Evolutionary conservation across 2,888 invertebrate genomes (phyloP).

Genomic region (Macropis europaea): DNA sequence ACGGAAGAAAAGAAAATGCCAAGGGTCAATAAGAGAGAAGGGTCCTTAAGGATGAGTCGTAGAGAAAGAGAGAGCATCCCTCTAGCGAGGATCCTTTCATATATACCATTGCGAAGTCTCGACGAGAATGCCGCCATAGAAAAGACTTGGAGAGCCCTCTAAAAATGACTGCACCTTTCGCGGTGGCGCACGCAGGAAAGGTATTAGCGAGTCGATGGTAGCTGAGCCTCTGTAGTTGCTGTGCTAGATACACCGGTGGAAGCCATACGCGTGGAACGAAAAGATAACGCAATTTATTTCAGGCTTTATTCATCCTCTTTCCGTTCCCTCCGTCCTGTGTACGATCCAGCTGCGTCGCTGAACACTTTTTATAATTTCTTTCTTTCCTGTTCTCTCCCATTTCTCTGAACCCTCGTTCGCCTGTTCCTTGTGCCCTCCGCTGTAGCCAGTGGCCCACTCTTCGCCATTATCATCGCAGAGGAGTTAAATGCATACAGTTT

Average conservation of each 20-base stretch:
- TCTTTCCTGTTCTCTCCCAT: neutral
- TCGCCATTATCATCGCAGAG: constrained; percentile 38
- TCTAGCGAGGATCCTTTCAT: constrained; percentile 47
- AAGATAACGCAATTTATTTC: constrained; percentile 78
- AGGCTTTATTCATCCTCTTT: constrained; percentile 72
- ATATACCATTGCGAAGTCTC: constrained; percentile 41
- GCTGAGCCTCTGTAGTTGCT: constrained; percentile 25
- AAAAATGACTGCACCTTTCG: constrained; percentile 59
- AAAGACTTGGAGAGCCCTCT: constrained; percentile 53
- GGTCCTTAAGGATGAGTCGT: constrained; percentile 35
- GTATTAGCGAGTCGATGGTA: constrained; percentile 53
- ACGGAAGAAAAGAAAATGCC: constrained; percentile 17
- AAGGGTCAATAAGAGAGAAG: constrained; percentile 51
- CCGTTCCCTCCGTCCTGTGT: constrained; percentile 14
- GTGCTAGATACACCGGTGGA: constrained; percentile 41
- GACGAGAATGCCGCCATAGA: constrained; percentile 56
- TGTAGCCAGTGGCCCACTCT: constrained; percentile 8
- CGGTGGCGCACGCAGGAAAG: constrained; percentile 31
- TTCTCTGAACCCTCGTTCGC: constrained; percentile 9
- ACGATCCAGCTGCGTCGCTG: constrained; percentile 38
- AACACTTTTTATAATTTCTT: constrained; percentile 45
- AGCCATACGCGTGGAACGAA: constrained; percentile 77
- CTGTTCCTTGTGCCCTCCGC: constrained; percentile 1
- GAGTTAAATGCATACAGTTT: constrained; percentile 61
- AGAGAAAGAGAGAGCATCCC: constrained; percentile 12